A percentile compares a stretch with the other conserved stretches of the same genome.
phyloP scores from a whole-genome alignment of 2,888 invertebrate genomes.

The Baronia brevicornis region DNA sequence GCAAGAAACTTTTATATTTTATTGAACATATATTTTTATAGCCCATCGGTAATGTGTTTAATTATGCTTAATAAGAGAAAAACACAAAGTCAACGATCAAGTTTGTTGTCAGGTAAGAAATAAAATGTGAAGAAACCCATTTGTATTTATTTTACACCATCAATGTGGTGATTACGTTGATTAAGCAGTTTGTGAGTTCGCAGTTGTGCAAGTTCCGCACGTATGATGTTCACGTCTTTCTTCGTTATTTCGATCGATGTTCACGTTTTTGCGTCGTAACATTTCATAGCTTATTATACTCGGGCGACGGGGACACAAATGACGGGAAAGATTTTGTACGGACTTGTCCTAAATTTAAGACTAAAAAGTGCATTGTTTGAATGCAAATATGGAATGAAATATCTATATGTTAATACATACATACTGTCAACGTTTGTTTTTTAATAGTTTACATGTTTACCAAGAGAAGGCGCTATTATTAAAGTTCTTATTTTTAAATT shows the following conservation, averaged over 20 bases:
- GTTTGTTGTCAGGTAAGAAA: too few species aligned
- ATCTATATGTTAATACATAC: too few species aligned
- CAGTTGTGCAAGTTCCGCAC: slow-evolving; percentile 17
- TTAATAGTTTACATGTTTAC: too few species aligned
- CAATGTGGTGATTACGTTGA: slow-evolving; percentile 15
- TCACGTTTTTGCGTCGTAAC: slow-evolving; percentile 16
- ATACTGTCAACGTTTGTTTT: too few species aligned
- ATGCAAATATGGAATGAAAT: slow-evolving; percentile 1
- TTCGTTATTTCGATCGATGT: slow-evolving; percentile 8
- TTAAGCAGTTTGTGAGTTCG: slow-evolving; percentile 13
- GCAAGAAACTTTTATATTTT: too few species aligned
- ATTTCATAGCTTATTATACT: slow-evolving; percentile 19
- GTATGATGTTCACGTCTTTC: slow-evolving; percentile 16
- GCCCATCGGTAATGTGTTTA: too few species aligned
- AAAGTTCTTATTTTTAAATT: too few species aligned
- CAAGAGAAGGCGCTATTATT: too few species aligned
- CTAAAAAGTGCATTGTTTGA: slow-evolving; percentile 9
- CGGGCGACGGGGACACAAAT: slow-evolving; percentile 7
- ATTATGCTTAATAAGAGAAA: too few species aligned
- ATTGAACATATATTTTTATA: too few species aligned
- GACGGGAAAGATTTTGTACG: slow-evolving; percentile 11
- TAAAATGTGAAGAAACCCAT: too few species aligned
- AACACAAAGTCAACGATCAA: too few species aligned
- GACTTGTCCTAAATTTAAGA: slow-evolving; percentile 6
- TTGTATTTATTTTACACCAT: slow-evolving; percentile 8